phyloP scores from a whole-genome alignment of 2,113 vertebrate species.

The Tetrax tetrax region DNA sequence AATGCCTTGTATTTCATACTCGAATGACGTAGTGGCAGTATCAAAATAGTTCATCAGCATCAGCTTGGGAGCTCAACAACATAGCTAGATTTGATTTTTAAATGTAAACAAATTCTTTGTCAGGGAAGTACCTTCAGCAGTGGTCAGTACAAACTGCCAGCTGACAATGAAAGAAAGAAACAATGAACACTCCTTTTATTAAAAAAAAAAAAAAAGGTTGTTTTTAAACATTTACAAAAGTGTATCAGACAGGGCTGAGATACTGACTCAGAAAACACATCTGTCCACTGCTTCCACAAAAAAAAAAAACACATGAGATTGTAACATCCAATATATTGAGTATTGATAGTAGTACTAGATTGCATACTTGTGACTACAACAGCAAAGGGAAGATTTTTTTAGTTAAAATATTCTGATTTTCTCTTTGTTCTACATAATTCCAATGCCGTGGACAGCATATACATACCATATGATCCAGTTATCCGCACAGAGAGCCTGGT shows the following conservation, averaged over 20 bases:
- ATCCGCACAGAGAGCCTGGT: background rate
- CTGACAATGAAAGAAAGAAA: background rate
- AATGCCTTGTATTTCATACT: background rate
- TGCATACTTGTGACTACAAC: background rate
- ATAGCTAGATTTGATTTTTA: background rate
- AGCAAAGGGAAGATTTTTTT: rapidly evolving
- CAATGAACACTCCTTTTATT: background rate
- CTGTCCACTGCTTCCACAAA: background rate
- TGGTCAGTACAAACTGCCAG: background rate
- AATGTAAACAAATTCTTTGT: background rate
- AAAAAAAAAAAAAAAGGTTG: background rate
- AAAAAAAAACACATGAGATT: background rate
- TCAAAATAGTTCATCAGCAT: background rate
- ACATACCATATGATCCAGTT: background rate
- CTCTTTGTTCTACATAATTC: background rate
- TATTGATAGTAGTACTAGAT: background rate
- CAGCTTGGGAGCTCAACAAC: background rate
- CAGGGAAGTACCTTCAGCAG: background rate
- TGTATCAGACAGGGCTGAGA: background rate
- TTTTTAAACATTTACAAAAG: background rate
- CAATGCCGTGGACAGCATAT: background rate
- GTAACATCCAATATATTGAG: background rate
- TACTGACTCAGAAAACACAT: background rate
- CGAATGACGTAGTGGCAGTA: background rate
- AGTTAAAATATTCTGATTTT: background rate